phyloP scores from a whole-genome alignment of 1,140 invertebrate species.

The Leptinotarsa lineolata region DNA sequence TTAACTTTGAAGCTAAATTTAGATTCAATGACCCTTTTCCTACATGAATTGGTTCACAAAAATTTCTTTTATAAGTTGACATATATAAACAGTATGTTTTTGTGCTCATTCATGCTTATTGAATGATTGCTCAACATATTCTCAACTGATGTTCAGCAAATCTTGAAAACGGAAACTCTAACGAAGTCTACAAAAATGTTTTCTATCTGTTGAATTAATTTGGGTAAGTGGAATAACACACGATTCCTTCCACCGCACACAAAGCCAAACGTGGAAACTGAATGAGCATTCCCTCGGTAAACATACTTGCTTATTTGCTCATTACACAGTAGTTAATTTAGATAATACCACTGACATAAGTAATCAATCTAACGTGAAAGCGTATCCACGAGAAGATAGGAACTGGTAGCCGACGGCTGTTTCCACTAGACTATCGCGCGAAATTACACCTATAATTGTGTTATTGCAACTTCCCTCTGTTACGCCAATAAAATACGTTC shows the following conservation, averaged over 20 bases:
- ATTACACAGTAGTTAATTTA: slow-evolving; percentile 25
- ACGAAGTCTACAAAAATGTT: too few relatives aligned
- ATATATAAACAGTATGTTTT: too few relatives aligned
- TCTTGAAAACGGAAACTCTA: too few relatives aligned
- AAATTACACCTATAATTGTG: slow-evolving; percentile 36
- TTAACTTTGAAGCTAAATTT: too few relatives aligned
- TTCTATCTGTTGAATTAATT: not conserved
- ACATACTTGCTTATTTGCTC: slow-evolving; percentile 20
- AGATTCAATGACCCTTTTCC: too few relatives aligned
- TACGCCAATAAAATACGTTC: slow-evolving; percentile 11
- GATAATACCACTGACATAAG: slow-evolving; percentile 33
- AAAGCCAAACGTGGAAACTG: slow-evolving; percentile 7
- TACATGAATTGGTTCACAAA: too few relatives aligned
- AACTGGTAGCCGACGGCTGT: slow-evolving; percentile 21
- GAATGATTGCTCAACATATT: too few relatives aligned
- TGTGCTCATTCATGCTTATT: too few relatives aligned
- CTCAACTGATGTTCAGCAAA: too few relatives aligned
- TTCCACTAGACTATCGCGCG: slow-evolving; percentile 32
- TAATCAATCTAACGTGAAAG: slow-evolving; percentile 35
- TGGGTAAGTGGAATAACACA: not conserved
- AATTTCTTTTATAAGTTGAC: too few relatives aligned
- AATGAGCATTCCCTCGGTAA: slow-evolving; percentile 10
- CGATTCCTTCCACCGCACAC: not conserved
- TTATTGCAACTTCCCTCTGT: slow-evolving; percentile 35
- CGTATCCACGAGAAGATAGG: slow-evolving; percentile 23